phyloP scores from a whole-genome alignment of 2,888 invertebrate genomes.

The Galerucella pusilla region DNA sequence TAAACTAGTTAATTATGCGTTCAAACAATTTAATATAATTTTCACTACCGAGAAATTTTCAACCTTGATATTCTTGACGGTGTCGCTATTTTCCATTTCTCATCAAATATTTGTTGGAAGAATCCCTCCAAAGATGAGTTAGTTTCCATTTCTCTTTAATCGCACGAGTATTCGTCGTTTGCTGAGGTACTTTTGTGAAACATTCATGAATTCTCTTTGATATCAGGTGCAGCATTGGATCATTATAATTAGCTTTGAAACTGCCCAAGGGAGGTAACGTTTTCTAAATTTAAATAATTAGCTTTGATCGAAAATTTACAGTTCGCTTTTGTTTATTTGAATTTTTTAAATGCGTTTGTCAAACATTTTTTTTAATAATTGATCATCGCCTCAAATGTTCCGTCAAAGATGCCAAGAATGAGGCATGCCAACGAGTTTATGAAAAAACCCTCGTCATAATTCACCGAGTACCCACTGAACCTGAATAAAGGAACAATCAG shows the following conservation, averaged over 20 bases:
- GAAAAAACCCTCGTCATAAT: too few species aligned
- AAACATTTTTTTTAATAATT: too few species aligned
- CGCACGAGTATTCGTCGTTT: slow-evolving; percentile 22
- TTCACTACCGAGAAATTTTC: background rate
- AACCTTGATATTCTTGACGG: background rate
- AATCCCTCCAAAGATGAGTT: slow-evolving; percentile 32
- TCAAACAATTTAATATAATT: too few species aligned
- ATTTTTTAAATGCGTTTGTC: too few species aligned
- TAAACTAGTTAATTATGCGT: too few species aligned
- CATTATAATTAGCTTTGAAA: slow-evolving; percentile 34
- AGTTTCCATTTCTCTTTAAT: slow-evolving; percentile 25
- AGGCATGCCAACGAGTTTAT: too few species aligned
- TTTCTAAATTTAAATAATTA: background rate
- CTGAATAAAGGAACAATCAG: too few species aligned
- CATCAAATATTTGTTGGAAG: slow-evolving; percentile 37
- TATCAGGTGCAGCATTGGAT: slow-evolving; percentile 25
- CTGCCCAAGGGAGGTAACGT: background rate
- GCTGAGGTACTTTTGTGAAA: slow-evolving; percentile 21
- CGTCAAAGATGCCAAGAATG: too few species aligned
- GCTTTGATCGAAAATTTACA: too few species aligned
- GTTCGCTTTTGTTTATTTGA: too few species aligned
- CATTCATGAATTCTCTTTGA: slow-evolving; percentile 37
- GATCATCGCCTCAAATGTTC: too few species aligned
- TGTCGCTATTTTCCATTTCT: slow-evolving; percentile 23
- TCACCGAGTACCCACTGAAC: too few species aligned